Evolutionary conservation across 2,888 invertebrate species (phyloP).

Genomic region (Muscina levida): DNA sequence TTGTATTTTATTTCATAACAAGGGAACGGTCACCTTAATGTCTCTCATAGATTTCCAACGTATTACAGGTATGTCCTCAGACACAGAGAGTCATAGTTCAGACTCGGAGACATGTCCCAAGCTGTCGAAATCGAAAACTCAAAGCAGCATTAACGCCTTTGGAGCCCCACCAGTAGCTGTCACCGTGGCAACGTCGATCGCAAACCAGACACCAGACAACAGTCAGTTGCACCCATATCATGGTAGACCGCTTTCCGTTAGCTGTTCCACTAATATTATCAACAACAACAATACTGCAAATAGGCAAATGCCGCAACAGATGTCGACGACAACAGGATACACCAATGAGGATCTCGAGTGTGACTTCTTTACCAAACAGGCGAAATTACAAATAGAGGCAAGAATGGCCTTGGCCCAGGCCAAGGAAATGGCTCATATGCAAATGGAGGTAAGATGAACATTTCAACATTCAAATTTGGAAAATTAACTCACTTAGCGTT

Average conservation of each 20-base stretch:
- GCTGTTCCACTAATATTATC: conserved; percentile 68
- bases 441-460: conserved; percentile 86
- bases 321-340: conserved; percentile 78
- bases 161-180: conserved; percentile 49
- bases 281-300: conserved; percentile 51
- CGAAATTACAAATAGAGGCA: conserved; percentile 91
- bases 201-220: conserved; percentile 51
- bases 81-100: conserved; percentile 89
- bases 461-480: not conserved
- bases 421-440: conserved; percentile 94
- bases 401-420: conserved; percentile 93
- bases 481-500: no score
- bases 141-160: conserved; percentile 60
- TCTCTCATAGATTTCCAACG: conserved; percentile 94
- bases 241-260: conserved; percentile 73
- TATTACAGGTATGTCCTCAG: conserved; percentile 85
- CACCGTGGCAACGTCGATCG: conserved; percentile 39
- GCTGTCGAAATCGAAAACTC: conserved; percentile 71
- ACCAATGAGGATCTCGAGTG: conserved; percentile 83
- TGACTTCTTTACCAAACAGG: conserved; percentile 90
- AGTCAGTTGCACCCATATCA: conserved; percentile 71
- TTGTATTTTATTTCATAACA: not conserved
- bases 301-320: conserved; percentile 64
- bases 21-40: conserved; percentile 82
- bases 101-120: conserved; percentile 83